Percentiles rank a stretch among this genome's conserved stretches.
phyloP scores from a whole-genome alignment of 2,113 vertebrate species.

The Tor tambroides region DNA sequence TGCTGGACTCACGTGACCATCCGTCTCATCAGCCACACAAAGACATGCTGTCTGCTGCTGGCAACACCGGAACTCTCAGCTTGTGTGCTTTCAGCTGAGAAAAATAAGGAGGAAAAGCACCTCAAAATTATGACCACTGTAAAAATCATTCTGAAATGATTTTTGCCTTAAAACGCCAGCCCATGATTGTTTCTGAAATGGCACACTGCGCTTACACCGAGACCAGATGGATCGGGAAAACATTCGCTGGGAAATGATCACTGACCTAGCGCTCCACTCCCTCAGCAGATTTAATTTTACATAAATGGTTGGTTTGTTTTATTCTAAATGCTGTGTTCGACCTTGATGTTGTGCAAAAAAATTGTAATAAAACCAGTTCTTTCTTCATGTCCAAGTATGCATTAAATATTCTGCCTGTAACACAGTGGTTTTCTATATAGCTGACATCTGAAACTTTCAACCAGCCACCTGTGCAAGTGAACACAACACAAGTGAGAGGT shows the following conservation, averaged over 20 bases:
- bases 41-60: slow-evolving; percentile 64
- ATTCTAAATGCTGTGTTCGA: slow-evolving; percentile 61
- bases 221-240: slow-evolving; percentile 47
- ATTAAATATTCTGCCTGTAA: slow-evolving; percentile 65
- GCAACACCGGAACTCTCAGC: slow-evolving; percentile 61
- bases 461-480: slow-evolving; percentile 42
- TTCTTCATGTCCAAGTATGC: slow-evolving; percentile 55
- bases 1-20: slow-evolving; percentile 18
- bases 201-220: slow-evolving; percentile 32
- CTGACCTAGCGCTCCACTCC: not conserved
- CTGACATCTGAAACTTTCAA: slow-evolving; percentile 58
- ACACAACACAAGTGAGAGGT: slow-evolving; percentile 8
- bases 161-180: slow-evolving; percentile 61
- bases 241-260: slow-evolving; percentile 52
- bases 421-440: slow-evolving; percentile 58
- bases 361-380: slow-evolving; percentile 52
- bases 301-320: slow-evolving; percentile 67
- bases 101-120: slow-evolving; percentile 46
- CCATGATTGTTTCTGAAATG: slow-evolving; percentile 71
- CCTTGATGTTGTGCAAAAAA: slow-evolving; percentile 49
- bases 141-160: slow-evolving; percentile 69
- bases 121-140: slow-evolving; percentile 59
- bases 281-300: slow-evolving; percentile 58
- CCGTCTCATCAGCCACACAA: slow-evolving; percentile 64
- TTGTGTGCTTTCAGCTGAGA: not conserved